phyloP scores from a whole-genome alignment of 2,797 vertebrate species.

The Acanthopagrus latus region DNA sequence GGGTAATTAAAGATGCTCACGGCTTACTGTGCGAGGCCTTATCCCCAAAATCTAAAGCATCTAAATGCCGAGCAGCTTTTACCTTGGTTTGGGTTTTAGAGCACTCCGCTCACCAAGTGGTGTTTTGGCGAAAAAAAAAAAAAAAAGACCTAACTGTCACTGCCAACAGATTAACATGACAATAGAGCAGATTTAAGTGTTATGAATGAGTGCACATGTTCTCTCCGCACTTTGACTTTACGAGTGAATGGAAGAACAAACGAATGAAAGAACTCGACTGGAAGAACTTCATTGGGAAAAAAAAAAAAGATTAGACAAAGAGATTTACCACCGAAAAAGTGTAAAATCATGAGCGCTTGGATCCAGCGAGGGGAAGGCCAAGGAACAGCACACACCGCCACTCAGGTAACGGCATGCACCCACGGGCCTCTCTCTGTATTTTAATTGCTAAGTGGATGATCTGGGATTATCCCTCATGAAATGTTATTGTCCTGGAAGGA shows the following conservation, averaged over 20 bases:
- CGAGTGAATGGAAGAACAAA: conserved; percentile 23
- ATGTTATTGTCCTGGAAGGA: conserved; percentile 83
- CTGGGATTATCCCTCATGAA: conserved; percentile 87
- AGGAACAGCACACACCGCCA: conserved; percentile 30
- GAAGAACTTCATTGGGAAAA: not conserved
- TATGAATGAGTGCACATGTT: conserved; percentile 28
- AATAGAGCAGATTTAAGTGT: conserved; percentile 39
- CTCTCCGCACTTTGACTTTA: conserved; percentile 20
- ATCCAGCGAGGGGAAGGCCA: conserved; percentile 26
- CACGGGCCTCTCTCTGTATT: conserved; percentile 72
- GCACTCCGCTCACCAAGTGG: conserved; percentile 71
- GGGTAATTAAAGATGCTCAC: conserved; percentile 82
- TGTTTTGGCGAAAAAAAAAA: conserved; percentile 81
- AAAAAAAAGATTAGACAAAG: not conserved
- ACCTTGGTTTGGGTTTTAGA: conserved; percentile 73
- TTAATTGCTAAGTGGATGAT: conserved; percentile 88
- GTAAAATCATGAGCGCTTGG: conserved; percentile 1
- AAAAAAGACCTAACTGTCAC: conserved; percentile 54
- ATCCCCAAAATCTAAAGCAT: conserved; percentile 79
- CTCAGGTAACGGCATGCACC: conserved; percentile 64
- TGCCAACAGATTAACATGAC: conserved; percentile 59
- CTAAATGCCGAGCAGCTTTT: conserved; percentile 74
- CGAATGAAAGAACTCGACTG: conserved; percentile 9
- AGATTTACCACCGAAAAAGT: not conserved
- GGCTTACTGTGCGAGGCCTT: conserved; percentile 72